phyloP scores from a whole-genome alignment of 1,140 invertebrate genomes.

The Drosophila nigromelanica region DNA sequence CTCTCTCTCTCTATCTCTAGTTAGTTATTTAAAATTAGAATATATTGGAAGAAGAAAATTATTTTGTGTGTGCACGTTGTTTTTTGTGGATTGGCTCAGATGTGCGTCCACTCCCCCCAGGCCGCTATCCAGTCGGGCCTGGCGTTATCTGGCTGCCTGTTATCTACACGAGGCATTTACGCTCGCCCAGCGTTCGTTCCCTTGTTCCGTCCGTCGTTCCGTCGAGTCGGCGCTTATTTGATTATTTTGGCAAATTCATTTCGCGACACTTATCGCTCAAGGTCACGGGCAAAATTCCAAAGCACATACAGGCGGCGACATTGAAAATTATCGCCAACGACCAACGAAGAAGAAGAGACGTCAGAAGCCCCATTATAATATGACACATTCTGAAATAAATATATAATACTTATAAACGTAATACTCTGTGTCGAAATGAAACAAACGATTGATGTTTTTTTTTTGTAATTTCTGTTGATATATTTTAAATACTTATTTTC shows the following conservation, averaged over 20 bases:
- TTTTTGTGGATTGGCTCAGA: not conserved
- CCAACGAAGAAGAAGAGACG: not conserved
- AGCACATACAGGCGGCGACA: slow-evolving; percentile 59
- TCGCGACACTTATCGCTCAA: slow-evolving; percentile 80
- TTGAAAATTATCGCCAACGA: slow-evolving; percentile 72
- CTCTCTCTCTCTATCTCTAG: slow-evolving; percentile 9
- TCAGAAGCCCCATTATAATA: slow-evolving; percentile 10
- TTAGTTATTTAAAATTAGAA: slow-evolving; percentile 68
- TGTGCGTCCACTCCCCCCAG: not conserved
- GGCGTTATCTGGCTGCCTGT: slow-evolving; percentile 39
- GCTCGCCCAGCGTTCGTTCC: slow-evolving; percentile 26
- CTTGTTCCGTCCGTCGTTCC: not conserved
- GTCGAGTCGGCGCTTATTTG: slow-evolving; percentile 52
- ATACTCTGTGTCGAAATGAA: slow-evolving; percentile 11
- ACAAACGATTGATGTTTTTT: slow-evolving; percentile 10
- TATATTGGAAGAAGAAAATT: slow-evolving; percentile 12
- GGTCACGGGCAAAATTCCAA: slow-evolving; percentile 80
- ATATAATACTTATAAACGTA: not conserved
- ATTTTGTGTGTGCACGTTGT: not conserved
- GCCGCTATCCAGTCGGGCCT: not conserved
- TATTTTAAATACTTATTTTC: slow-evolving; percentile 81
- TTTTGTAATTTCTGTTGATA: slow-evolving; percentile 74
- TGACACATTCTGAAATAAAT: slow-evolving; percentile 20
- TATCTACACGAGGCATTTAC: slow-evolving; percentile 70
- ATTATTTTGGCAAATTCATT: slow-evolving; percentile 81